Conservation (phyloP, 2,797 vertebrate species). For the Mustela erminea region DNA sequence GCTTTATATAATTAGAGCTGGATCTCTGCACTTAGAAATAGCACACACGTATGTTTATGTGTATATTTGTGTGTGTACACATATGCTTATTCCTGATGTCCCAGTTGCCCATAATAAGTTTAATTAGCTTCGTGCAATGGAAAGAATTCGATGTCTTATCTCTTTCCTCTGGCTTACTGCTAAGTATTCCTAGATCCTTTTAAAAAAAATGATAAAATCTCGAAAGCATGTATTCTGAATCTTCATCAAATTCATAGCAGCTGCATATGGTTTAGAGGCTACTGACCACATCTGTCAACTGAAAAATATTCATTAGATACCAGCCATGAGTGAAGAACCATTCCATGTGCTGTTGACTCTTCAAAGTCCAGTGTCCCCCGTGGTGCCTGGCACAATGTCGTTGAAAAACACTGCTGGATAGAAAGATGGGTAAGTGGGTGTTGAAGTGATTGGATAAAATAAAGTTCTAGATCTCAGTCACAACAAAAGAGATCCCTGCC, state of each 20-base stretch:
- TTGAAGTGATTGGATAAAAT: not conserved
- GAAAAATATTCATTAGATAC: not conserved
- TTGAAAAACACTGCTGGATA: not conserved
- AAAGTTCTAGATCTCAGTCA: not conserved
- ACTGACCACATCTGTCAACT: not conserved
- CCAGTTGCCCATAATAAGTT: not conserved
- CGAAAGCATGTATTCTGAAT: not conserved
- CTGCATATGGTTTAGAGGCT: not conserved
- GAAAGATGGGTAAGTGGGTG: not conserved
- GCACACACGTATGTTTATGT: not conserved
- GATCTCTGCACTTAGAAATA: not conserved
- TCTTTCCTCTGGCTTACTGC: constrained; percentile 5
- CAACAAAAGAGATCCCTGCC: not conserved
- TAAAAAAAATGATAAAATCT: not conserved
- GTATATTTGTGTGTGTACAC: not conserved
- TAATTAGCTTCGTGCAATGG: not conserved
- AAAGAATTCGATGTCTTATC: not conserved
- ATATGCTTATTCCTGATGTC: not conserved
- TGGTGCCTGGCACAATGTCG: not conserved
- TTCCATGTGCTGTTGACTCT: no score
- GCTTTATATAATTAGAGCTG: not conserved
- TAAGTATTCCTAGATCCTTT: not conserved
- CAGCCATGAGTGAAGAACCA: not conserved
- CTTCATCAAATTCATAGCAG: not conserved
- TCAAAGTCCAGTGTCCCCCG: not conserved